These are phyloP conservation scores for Parochlus steinenii DNA, from an alignment of 2,888 invertebrate genomes.

Conservation along the genomic window DNA sequence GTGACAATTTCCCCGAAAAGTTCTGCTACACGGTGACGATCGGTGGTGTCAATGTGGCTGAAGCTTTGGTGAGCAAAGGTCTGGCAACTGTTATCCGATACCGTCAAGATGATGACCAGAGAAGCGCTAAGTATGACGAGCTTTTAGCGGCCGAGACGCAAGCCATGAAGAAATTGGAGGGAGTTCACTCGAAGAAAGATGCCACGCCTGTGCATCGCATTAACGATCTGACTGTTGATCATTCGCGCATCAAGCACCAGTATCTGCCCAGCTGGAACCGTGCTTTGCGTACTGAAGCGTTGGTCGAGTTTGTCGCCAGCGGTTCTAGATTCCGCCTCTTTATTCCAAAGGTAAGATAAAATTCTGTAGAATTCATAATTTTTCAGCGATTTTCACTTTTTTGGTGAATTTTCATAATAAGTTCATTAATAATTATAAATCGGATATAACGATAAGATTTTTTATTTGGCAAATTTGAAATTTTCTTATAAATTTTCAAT, in stretches of 20 bases:
- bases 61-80: slow-evolving; percentile 83
- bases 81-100: slow-evolving; percentile 85
- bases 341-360: slow-evolving; percentile 88
- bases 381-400: too few species aligned
- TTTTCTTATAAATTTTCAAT: too few species aligned
- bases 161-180: slow-evolving; percentile 66
- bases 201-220: slow-evolving; percentile 67
- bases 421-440: too few species aligned
- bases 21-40: slow-evolving; percentile 82
- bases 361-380: too few species aligned
- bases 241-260: slow-evolving; percentile 59
- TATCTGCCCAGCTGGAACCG: slow-evolving; percentile 88
- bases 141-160: slow-evolving; percentile 84
- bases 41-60: slow-evolving; percentile 81
- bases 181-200: slow-evolving; percentile 79
- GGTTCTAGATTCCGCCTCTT: slow-evolving; percentile 87
- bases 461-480: too few species aligned
- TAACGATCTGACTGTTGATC: slow-evolving; percentile 59
- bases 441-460: too few species aligned
- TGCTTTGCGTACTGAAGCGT: slow-evolving; percentile 74
- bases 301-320: slow-evolving; percentile 93
- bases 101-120: slow-evolving; percentile 88
- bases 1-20: slow-evolving; percentile 88
- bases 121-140: slow-evolving; percentile 86
- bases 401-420: too few species aligned